Evolutionary conservation across 2,888 invertebrate genomes (phyloP).

Genomic region (Hydroisotoma schaefferi): DNA sequence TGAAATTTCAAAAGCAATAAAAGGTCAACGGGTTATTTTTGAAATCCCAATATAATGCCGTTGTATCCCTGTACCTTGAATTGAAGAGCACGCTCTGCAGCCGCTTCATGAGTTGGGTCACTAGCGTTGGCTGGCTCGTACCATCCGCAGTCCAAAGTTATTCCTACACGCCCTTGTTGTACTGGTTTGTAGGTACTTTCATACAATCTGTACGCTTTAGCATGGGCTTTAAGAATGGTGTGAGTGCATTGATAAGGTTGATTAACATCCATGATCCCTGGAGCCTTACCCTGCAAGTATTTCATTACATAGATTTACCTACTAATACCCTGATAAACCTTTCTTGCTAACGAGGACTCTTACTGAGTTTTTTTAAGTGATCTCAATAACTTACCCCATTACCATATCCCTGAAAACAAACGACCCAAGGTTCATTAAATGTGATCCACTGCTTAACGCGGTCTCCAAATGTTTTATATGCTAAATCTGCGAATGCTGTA

Average conservation of each 20-base stretch:
- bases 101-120: constrained; percentile 30
- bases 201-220: constrained; percentile 51
- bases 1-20: neutral
- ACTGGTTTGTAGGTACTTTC: constrained; percentile 44
- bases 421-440: constrained; percentile 27
- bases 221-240: constrained; percentile 42
- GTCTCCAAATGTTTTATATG: constrained; percentile 24
- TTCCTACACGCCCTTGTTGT: constrained; percentile 32
- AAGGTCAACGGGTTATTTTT: too few relatives aligned
- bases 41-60: too few relatives aligned
- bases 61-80: constrained; percentile 40
- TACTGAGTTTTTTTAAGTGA: too few relatives aligned
- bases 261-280: constrained; percentile 11
- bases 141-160: constrained; percentile 30
- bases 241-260: constrained; percentile 50
- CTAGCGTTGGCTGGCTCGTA: constrained; percentile 28
- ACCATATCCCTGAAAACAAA: constrained; percentile 15
- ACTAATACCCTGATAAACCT: too few relatives aligned
- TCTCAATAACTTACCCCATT: too few relatives aligned
- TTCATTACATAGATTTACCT: too few relatives aligned
- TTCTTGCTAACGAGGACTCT: too few relatives aligned
- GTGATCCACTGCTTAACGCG: constrained; percentile 31
- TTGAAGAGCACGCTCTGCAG: constrained; percentile 44
- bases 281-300: neutral
- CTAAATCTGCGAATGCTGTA: constrained; percentile 18